These are phyloP conservation scores for Sapajus apella DNA, from an alignment of 2,113 vertebrate genomes.

Conservation along the genomic window DNA sequence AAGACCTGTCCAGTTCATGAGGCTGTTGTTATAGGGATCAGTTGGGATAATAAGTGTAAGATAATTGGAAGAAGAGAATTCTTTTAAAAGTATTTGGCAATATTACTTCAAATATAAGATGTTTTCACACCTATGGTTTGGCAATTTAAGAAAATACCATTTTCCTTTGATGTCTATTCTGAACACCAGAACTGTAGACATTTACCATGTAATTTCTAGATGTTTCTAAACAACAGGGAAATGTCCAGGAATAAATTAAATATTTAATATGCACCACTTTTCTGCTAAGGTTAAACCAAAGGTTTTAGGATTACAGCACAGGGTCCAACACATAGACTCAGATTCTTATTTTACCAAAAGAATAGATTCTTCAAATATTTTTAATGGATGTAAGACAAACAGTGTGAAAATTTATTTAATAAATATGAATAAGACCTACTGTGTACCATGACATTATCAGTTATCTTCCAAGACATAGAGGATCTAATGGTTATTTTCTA, in stretches of 20 bases:
- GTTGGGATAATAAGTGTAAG: background rate
- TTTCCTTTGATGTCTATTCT: background rate
- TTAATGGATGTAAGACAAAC: background rate
- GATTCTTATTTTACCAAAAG: background rate
- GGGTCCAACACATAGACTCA: background rate
- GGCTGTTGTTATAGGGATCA: background rate
- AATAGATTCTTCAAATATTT: background rate
- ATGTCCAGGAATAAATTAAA: background rate
- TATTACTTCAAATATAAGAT: background rate
- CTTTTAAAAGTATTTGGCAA: background rate
- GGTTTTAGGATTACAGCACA: background rate
- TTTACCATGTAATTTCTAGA: background rate
- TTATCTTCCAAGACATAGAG: background rate
- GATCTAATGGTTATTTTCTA: background rate
- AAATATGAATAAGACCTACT: background rate
- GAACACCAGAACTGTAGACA: background rate
- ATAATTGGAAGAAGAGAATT: background rate
- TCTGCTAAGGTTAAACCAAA: background rate
- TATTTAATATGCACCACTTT: background rate
- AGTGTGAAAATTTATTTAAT: background rate
- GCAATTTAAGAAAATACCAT: background rate
- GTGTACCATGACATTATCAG: background rate
- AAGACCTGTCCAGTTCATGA: background rate
- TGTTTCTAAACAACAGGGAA: background rate
- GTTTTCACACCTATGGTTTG: slow-evolving; percentile 23